phyloP scores from a whole-genome alignment of 1,140 invertebrate genomes.

The Chlorops oryzae region DNA sequence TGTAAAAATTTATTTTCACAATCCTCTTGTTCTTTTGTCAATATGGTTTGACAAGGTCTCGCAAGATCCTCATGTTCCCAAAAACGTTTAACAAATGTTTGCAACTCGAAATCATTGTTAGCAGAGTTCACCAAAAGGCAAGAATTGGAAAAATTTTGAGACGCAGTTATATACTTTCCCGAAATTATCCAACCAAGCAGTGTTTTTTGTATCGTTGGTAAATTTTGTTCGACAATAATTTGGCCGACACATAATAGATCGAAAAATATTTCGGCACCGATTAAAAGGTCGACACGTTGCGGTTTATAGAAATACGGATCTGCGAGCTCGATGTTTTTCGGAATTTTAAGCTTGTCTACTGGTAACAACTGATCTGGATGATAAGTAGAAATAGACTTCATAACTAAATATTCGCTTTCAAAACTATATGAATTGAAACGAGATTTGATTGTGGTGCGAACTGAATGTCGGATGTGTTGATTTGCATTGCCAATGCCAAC shows the following conservation, averaged over 20 bases:
- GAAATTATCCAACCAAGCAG: not conserved
- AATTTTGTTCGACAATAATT: not conserved
- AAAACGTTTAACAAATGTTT: no score
- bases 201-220: not conserved
- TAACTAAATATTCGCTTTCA: conserved; percentile 3
- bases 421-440: conserved; percentile 5
- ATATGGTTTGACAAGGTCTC: not conserved
- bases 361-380: conserved; percentile 5
- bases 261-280: no score
- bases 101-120: no score
- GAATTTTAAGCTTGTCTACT: conserved; percentile 14
- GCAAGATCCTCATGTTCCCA: no score
- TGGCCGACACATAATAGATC: not conserved
- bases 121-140: no score
- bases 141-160: no score
- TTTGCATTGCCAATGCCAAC: conserved; percentile 4
- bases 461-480: not conserved
- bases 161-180: no score
- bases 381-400: conserved; percentile 3
- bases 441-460: not conserved
- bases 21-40: conserved; percentile 12
- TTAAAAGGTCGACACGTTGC: no score
- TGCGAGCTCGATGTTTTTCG: conserved; percentile 21
- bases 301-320: conserved; percentile 26
- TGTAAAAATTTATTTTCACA: conserved; percentile 14